These are phyloP conservation scores for Caloenas nicobarica DNA, from an alignment of 2,113 vertebrate genomes.

Conservation along the genomic window DNA sequence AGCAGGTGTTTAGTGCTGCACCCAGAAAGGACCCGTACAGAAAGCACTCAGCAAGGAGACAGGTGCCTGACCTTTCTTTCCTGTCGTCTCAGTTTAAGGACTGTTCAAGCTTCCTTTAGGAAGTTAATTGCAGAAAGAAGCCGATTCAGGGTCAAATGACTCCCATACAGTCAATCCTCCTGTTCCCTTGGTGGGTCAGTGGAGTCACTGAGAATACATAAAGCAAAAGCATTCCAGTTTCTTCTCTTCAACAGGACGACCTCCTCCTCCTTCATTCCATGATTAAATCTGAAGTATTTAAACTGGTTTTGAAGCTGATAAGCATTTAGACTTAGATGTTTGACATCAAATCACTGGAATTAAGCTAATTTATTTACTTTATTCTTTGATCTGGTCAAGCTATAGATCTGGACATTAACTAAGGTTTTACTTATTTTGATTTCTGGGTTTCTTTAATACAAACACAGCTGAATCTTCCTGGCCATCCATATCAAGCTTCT, in stretches of 20 bases:
- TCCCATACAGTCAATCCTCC: fast-evolving
- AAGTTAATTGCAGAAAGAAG: not conserved
- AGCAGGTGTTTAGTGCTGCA: not conserved
- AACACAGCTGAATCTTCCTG: not conserved
- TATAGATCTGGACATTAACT: not conserved
- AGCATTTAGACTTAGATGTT: not conserved
- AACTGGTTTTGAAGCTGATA: not conserved
- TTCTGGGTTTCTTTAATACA: not conserved
- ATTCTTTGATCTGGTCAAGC: not conserved
- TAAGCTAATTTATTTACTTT: not conserved
- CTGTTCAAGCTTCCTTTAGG: not conserved
- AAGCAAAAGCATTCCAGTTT: not conserved
- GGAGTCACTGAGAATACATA: fast-evolving
- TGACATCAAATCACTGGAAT: not conserved
- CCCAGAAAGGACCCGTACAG: not conserved
- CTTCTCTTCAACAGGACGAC: not conserved
- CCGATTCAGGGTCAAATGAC: fast-evolving
- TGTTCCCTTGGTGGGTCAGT: not conserved
- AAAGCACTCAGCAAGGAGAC: not conserved
- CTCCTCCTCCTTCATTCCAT: not conserved
- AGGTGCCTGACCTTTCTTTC: not conserved
- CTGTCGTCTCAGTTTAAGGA: not conserved
- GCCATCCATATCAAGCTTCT: not conserved
- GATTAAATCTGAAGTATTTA: not conserved
- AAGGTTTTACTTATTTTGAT: not conserved